A percentile compares a stretch with the other conserved stretches of the same genome.
phyloP scores from a whole-genome alignment of 2,797 vertebrate species.

The Darevskia nairensis region DNA sequence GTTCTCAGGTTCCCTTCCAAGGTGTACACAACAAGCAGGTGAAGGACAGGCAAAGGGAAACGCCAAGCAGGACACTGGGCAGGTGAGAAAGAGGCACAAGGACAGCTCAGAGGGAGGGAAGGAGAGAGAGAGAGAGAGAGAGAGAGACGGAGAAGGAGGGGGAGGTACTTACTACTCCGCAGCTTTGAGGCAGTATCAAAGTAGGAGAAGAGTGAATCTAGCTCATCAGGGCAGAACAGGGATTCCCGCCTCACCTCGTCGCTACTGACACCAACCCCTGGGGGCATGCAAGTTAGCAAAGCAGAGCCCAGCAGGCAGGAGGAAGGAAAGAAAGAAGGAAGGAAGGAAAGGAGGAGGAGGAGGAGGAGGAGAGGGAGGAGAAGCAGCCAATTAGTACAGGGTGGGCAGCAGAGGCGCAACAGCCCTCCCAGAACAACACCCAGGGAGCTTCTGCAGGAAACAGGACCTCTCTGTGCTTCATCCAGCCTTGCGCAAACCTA shows the following conservation, averaged over 20 bases:
- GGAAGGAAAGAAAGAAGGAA: slow-evolving; percentile 73
- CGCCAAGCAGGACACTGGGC: too few relatives aligned
- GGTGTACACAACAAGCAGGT: slow-evolving; percentile 24
- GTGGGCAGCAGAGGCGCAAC: too few relatives aligned
- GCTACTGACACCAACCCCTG: slow-evolving; percentile 90
- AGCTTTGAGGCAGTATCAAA: slow-evolving; percentile 98
- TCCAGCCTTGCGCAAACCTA: too few relatives aligned
- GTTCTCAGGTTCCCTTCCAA: neutral
- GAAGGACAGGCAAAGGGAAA: neutral
- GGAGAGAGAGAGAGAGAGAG: too few relatives aligned
- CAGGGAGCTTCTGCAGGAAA: neutral
- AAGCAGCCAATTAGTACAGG: slow-evolving; percentile 76
- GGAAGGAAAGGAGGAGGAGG: slow-evolving; percentile 74
- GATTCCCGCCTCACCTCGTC: slow-evolving; percentile 91
- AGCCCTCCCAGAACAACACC: neutral
- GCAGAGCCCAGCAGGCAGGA: slow-evolving; percentile 79
- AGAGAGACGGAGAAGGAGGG: slow-evolving; percentile 30
- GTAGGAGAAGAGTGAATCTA: slow-evolving; percentile 98
- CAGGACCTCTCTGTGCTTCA: neutral
- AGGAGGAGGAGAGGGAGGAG: slow-evolving; percentile 78
- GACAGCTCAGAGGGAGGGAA: slow-evolving; percentile 43
- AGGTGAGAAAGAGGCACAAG: too few relatives aligned
- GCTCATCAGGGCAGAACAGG: slow-evolving; percentile 98
- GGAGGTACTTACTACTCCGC: slow-evolving; percentile 95
- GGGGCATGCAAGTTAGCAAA: slow-evolving; percentile 86